These are phyloP conservation scores for Caiman crocodilus DNA, from an alignment of 2,797 vertebrate genomes.

Conservation along the genomic window DNA sequence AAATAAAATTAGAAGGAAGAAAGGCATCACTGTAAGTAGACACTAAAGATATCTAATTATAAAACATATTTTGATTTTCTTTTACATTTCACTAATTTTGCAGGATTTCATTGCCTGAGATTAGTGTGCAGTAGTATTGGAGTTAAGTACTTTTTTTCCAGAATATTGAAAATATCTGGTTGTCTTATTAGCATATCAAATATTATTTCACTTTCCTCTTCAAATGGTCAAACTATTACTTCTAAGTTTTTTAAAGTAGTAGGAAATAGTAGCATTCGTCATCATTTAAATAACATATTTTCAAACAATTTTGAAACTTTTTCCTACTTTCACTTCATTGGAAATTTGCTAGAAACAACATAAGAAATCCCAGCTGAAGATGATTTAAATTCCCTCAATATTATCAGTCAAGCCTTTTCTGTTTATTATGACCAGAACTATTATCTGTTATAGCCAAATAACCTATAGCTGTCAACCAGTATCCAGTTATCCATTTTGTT, in stretches of 20 bases:
- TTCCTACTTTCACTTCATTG: neutral
- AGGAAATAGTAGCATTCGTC: too few relatives aligned
- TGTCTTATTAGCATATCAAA: neutral
- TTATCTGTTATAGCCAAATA: neutral
- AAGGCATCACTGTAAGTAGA: too few relatives aligned
- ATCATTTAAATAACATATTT: neutral
- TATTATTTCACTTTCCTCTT: too few relatives aligned
- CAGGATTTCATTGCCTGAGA: neutral
- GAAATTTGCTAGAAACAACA: neutral
- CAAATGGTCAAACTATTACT: too few relatives aligned
- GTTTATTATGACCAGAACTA: neutral
- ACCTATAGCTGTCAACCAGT: neutral
- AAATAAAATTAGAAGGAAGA: too few relatives aligned
- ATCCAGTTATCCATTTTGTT: neutral
- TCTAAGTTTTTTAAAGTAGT: too few relatives aligned
- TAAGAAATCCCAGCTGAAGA: neutral
- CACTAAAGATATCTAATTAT: too few relatives aligned
- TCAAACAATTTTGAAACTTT: neutral
- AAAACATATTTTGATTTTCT: too few relatives aligned
- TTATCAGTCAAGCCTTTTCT: neutral
- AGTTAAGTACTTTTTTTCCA: neutral
- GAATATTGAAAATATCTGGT: neutral
- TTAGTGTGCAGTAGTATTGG: neutral
- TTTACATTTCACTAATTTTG: too few relatives aligned
- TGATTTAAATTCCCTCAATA: neutral